Base-by-base conservation (phyloP, 1,140 invertebrate species). In the Pristionchus pacificus region DNA sequence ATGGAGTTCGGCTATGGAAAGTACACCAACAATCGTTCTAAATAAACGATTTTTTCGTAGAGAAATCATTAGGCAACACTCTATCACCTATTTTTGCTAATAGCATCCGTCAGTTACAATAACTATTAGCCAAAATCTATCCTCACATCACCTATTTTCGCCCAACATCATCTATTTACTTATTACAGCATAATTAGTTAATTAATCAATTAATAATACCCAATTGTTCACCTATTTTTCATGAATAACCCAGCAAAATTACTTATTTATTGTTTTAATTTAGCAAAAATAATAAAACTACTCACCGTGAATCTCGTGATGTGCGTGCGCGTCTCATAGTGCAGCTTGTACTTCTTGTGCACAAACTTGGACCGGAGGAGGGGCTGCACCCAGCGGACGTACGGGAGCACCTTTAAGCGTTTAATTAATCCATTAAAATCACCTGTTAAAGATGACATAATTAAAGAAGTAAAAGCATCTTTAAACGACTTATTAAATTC, bases 271-370 rank as follows among this genome's bases (percentile, higher is more conserved):
- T 19, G 24, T 24, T n/a, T n/a, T n/a, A 57, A 57, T 19, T 0
- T 57, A 57, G 24, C 19, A 19, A 0, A 57, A 57, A 19, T 19
- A 24, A 57, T 57, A 33, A 14, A 15, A 64, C 3, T 10, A 28
- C 57, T 28, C 2, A 72, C 71, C 65, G 68, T 66, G 62, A 97
- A 87, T 80, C 91, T 91, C 70, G 89, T 88, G 84, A 90, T 95
- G 85, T 97, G 93, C 14, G 95, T 98, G 80, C 95, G 88, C 2
- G 91, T 88, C 88, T 98, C 95, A 87, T 98, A 98, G 79, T 97
- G 94, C 0, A 95, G 93, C 82, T 90, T 88, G 84, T 96, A 93
- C 77, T 96, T 97, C 84, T 95, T 97, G 80, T 93, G 90, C 77
- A 95, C 90, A 83, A 93, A 49, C 38, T 49, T 49, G 38, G 38